Base-by-base conservation (phyloP, 2,888 invertebrate species). In the Drosophila antonietae region DNA sequence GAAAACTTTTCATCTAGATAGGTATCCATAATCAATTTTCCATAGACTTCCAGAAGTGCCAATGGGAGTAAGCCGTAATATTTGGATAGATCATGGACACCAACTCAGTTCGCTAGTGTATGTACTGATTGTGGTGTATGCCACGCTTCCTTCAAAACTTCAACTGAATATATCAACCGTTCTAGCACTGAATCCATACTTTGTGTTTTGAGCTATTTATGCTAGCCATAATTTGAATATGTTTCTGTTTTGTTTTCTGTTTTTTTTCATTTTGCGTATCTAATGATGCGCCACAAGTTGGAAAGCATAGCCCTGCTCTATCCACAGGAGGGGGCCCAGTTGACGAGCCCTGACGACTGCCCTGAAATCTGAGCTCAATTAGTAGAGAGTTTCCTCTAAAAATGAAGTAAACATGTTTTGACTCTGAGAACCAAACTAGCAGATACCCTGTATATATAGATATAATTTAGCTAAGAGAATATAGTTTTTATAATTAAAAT, bases 291-390 rank as follows among this genome's bases (percentile, higher is more conserved):
- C 59, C 59, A 59, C 58, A 58, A 58, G 59, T 59, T 59, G 59
- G 49, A 59, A 59, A 46, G 58, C 9, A 6, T 39, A 63, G n/a
- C 52, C 20, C 43, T 18, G 41, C 51, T 23, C 37, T 2, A 31
- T 35, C 43, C 12, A 49, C 15, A 35, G 20, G 37, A 46, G 37
- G n/a, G 0, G 10, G 18, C 28, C 28, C 37, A 43, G 43, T 44
- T 33, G 33, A 33, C 12, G 31, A 53, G 41, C 18, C 33, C 18
- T 41, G 46, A 39, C 18, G 55, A 58, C 51, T 76, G 64, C 75
- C 44, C 60, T 63, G 83, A 68, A 87, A 83, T 63, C 78, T 67
- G 83, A 83, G 66, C 83, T 87, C 83, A 83, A 83, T 83, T 83
- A 83, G 86, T 64, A 44, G 44, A 41, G 62, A 65, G 55, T 52